Evolutionary conservation across 1,140 invertebrate genomes (phyloP).

Genomic region (Gryllus bimaculatus): DNA sequence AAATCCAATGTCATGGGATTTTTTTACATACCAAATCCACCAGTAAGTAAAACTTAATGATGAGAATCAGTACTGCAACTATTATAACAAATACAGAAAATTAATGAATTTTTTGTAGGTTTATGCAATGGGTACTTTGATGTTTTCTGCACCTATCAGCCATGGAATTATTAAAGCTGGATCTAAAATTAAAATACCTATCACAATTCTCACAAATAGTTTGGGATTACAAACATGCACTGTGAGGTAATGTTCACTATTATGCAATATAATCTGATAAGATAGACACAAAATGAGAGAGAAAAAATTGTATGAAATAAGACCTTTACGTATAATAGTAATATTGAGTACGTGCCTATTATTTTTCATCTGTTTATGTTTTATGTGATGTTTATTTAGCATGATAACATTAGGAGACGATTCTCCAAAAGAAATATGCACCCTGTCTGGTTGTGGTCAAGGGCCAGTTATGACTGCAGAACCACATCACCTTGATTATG

Average conservation of each 20-base stretch:
- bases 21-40: slow-evolving; percentile 31
- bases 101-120: slow-evolving; percentile 23
- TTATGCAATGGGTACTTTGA: slow-evolving; percentile 17
- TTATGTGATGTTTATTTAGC: slow-evolving; percentile 21
- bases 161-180: slow-evolving; percentile 29
- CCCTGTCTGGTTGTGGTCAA: slow-evolving; percentile 34
- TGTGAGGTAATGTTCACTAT: slow-evolving; percentile 24
- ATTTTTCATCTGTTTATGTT: too few species aligned
- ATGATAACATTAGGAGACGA: slow-evolving; percentile 29
- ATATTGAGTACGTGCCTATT: too few species aligned
- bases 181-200: slow-evolving; percentile 25
- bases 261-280: not conserved
- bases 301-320: too few species aligned
- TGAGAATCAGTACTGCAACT: not conserved
- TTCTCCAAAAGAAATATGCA: slow-evolving; percentile 24
- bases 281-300: too few species aligned
- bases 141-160: slow-evolving; percentile 28
- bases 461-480: slow-evolving; percentile 35
- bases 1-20: slow-evolving; percentile 30
- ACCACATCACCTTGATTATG: slow-evolving; percentile 32
- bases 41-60: slow-evolving; percentile 24
- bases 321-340: too few species aligned
- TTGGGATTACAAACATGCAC: slow-evolving; percentile 26
- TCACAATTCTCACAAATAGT: slow-evolving; percentile 28
- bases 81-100: not conserved